Percentiles rank a stretch among this genome's conserved stretches.
Evolutionary conservation across 2,797 vertebrate genomes (phyloP).

Genomic region (Nannoperca obscura): DNA sequence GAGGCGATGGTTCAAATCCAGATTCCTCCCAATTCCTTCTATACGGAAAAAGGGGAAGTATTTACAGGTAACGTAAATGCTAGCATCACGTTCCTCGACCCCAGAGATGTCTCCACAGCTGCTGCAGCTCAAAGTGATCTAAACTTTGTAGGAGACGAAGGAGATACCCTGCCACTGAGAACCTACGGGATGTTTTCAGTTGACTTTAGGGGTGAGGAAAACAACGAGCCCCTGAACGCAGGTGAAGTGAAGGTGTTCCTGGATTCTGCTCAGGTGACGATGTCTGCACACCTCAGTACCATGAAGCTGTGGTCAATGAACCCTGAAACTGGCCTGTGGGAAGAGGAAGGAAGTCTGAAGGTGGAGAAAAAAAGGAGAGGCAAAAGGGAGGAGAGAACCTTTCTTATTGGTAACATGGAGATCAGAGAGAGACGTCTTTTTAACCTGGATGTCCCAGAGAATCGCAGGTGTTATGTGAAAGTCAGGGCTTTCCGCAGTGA

Average conservation of each 20-base stretch:
- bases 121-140: conserved; percentile 94
- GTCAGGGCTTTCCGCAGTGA: conserved; percentile 94
- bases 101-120: conserved; percentile 91
- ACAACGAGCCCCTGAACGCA: conserved; percentile 90
- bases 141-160: conserved; percentile 92
- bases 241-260: conserved; percentile 94
- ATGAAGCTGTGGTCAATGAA: conserved; percentile 99
- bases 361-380: conserved; percentile 86
- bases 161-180: conserved; percentile 92
- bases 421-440: conserved; percentile 96
- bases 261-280: conserved; percentile 92
- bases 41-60: conserved; percentile 92
- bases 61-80: conserved; percentile 94
- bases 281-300: conserved; percentile 90
- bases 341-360: conserved; percentile 93
- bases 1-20: conserved; percentile 94
- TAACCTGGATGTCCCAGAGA: conserved; percentile 97
- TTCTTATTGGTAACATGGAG: conserved; percentile 98
- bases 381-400: conserved; percentile 95
- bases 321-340: conserved; percentile 96
- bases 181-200: conserved; percentile 99
- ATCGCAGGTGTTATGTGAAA: conserved; percentile 95
- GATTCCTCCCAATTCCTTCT: conserved; percentile 94
- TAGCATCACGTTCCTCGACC: conserved; percentile 96
- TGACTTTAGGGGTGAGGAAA: conserved; percentile 91